Conservation (phyloP, 2,113 vertebrate species). For the Fulmarus glacialis region DNA sequence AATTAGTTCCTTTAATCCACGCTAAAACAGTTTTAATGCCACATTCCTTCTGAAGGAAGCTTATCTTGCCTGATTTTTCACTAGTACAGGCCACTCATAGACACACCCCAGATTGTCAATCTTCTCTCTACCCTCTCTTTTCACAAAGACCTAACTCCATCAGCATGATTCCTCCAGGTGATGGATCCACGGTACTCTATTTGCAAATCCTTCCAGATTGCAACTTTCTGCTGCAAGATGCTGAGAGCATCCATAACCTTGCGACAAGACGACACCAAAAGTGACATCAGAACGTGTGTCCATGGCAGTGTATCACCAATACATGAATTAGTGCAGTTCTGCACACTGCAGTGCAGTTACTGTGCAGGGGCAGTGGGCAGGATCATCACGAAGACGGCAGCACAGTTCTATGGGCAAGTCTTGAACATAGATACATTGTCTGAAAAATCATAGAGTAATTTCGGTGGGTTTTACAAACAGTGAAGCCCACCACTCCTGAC, state of each 20-base stretch:
- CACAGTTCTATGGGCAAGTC: not conserved
- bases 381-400: not conserved
- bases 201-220: not conserved
- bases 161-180: not conserved
- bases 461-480: not conserved
- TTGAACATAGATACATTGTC: fast-evolving
- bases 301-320: not conserved
- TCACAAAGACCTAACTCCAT: not conserved
- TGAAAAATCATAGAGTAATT: not conserved
- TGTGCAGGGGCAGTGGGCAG: not conserved
- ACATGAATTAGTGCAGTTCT: not conserved
- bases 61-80: not conserved
- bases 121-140: not conserved
- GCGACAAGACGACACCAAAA: not conserved
- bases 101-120: fast-evolving
- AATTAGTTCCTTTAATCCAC: not conserved
- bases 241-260: not conserved
- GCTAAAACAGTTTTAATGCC: not conserved
- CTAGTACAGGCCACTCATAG: not conserved
- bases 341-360: not conserved
- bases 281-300: fast-evolving
- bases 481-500: not conserved
- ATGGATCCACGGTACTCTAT: not conserved
- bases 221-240: not conserved
- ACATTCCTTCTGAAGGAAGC: not conserved